Percentiles rank a stretch among this genome's conserved stretches.
Conservation (phyloP, 2,888 invertebrate species). For the Drosophila fulvimacula region DNA sequence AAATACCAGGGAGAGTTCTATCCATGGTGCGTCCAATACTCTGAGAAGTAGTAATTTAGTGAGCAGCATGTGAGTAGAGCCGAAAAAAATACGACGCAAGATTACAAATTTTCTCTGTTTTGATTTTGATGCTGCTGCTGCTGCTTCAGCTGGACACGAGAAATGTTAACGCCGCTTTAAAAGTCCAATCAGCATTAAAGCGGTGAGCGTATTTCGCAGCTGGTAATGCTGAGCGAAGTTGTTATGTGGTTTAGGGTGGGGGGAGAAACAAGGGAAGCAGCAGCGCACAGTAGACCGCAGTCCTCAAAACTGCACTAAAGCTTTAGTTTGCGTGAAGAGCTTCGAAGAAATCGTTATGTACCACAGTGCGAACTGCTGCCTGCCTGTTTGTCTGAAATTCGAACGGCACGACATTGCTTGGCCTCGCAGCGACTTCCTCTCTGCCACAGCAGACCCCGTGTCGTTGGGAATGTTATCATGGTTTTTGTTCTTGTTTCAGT, state of each 20-base stretch:
- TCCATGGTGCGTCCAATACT: conserved; percentile 50
- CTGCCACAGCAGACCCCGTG: neutral
- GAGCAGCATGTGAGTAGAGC: conserved; percentile 60
- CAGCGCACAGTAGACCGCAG: conserved; percentile 44
- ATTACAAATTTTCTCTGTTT: conserved; percentile 77
- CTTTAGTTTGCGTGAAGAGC: neutral
- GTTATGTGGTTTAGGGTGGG: conserved; percentile 17
- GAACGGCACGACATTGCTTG: conserved; percentile 67
- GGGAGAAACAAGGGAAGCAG: conserved; percentile 23
- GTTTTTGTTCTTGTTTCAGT: conserved; percentile 56
- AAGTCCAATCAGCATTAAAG: conserved; percentile 69
- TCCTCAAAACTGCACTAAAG: conserved; percentile 2
- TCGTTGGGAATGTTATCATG: conserved; percentile 40
- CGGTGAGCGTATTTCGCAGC: conserved; percentile 59
- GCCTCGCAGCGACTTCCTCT: conserved; percentile 48
- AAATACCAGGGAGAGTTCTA: conserved; percentile 67
- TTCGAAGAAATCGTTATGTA: neutral
- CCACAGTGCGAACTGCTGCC: conserved; percentile 54
- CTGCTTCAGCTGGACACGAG: conserved; percentile 61
- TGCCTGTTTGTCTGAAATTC: conserved; percentile 54
- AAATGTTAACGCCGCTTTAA: conserved; percentile 59
- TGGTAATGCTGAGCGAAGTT: conserved; percentile 56
- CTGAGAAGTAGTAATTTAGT: conserved; percentile 64
- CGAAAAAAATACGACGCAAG: conserved; percentile 60
- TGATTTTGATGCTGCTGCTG: conserved; percentile 63